Conservation (phyloP, 2,888 invertebrate species). For the Drosophila suboccidentalis region DNA sequence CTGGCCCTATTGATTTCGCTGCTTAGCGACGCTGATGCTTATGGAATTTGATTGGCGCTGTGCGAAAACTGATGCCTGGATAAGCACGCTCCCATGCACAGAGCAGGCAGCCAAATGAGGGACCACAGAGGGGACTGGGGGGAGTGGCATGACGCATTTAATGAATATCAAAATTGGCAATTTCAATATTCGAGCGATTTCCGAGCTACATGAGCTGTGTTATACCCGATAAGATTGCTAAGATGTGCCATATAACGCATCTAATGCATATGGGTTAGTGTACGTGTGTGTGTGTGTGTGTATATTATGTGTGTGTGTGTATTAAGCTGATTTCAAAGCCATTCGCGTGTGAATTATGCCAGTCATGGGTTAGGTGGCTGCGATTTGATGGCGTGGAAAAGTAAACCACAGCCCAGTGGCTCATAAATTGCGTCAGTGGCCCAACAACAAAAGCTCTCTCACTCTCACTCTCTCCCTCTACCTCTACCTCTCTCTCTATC, state of each 20-base stretch:
- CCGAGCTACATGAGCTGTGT: constrained; percentile 75
- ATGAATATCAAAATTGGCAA: constrained; percentile 79
- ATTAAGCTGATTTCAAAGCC: constrained; percentile 70
- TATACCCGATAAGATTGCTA: constrained; percentile 73
- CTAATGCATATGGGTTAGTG: constrained; percentile 20
- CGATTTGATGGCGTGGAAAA: constrained; percentile 76
- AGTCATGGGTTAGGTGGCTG: constrained; percentile 69
- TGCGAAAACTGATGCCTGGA: constrained; percentile 64
- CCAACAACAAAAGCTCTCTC: constrained; percentile 12
- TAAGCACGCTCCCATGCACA: constrained; percentile 71
- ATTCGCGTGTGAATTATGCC: constrained; percentile 78
- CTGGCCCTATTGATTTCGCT: constrained; percentile 55
- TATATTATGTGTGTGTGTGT: constrained; percentile 16
- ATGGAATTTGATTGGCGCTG: constrained; percentile 74
- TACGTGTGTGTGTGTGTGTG: background rate
- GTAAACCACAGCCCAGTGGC: constrained; percentile 68
- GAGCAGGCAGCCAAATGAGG: constrained; percentile 1
- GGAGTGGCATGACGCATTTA: constrained; percentile 56
- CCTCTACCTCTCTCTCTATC: background rate
- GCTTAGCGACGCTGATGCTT: constrained; percentile 76
- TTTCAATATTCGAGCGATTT: constrained; percentile 78
- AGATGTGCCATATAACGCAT: constrained; percentile 62
- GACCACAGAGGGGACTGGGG: no score
- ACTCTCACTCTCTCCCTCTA: no score
- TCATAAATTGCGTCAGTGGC: constrained; percentile 53